A percentile compares a stretch with the other conserved stretches of the same genome.
Evolutionary conservation across 2,113 vertebrate genomes (phyloP).

Genomic region (Atherinomorus stipes): DNA sequence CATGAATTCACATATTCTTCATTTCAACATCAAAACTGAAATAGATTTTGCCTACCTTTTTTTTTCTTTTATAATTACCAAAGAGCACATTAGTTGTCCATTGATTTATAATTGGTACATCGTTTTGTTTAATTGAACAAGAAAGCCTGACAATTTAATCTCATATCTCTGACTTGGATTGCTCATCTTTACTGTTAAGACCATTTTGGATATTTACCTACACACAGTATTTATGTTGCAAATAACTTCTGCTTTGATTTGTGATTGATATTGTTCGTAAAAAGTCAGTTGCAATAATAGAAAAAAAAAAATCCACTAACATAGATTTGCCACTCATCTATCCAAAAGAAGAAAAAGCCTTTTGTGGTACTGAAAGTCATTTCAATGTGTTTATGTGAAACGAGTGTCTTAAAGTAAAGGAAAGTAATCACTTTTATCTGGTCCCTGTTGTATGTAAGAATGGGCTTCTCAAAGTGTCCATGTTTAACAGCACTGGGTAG

Average conservation of each 20-base stretch:
- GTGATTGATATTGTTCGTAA: not conserved
- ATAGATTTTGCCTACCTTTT: slow-evolving; percentile 1
- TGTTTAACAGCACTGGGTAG: slow-evolving; percentile 30
- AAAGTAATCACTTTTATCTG: slow-evolving; percentile 47
- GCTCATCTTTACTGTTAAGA: not conserved
- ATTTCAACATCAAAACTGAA: slow-evolving; percentile 33
- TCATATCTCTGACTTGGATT: not conserved
- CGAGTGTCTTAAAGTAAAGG: slow-evolving; percentile 9
- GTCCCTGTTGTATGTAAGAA: slow-evolving; percentile 41
- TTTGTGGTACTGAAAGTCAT: slow-evolving; percentile 16
- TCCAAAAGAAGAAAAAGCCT: slow-evolving; percentile 4
- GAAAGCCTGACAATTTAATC: not conserved
- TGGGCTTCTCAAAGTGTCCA: slow-evolving; percentile 20
- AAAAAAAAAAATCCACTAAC: slow-evolving; percentile 1
- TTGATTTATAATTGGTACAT: not conserved
- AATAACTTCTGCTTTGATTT: slow-evolving; percentile 3
- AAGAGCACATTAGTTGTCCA: too few relatives aligned
- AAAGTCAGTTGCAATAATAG: not conserved
- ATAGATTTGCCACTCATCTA: not conserved
- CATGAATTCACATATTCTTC: slow-evolving; percentile 33
- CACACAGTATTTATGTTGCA: not conserved
- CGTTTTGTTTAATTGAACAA: not conserved
- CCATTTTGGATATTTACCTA: not conserved
- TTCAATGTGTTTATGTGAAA: slow-evolving; percentile 33
- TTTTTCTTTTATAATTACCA: not conserved